These are phyloP conservation scores for Pachymerium ferrugineum DNA, from an alignment of 2,888 invertebrate genomes.

Conservation along the genomic window DNA sequence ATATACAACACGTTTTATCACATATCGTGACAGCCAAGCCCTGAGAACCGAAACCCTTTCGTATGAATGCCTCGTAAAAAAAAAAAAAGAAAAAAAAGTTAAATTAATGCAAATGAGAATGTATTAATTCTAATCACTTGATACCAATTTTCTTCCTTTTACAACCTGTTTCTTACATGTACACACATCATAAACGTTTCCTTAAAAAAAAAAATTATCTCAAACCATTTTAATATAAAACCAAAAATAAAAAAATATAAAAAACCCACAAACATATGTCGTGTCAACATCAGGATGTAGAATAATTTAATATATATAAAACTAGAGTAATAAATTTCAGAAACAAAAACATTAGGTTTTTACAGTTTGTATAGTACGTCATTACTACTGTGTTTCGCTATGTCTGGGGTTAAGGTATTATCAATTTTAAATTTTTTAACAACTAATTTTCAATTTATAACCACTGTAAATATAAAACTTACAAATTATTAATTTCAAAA, in stretches of 20 bases:
- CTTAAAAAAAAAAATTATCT: too few species aligned
- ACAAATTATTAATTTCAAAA: neutral
- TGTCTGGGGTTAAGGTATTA: neutral
- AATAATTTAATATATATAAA: too few species aligned
- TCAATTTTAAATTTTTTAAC: neutral
- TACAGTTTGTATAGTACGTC: too few species aligned
- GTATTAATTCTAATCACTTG: neutral
- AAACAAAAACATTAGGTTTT: neutral
- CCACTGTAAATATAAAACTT: neutral
- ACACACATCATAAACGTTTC: too few species aligned
- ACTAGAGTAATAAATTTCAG: neutral
- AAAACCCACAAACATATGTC: neutral
- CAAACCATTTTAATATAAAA: too few species aligned
- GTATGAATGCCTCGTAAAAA: neutral
- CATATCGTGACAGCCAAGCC: conserved; percentile 2
- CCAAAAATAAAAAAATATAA: too few species aligned
- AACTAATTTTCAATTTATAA: neutral
- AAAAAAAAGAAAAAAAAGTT: neutral
- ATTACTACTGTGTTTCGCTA: neutral
- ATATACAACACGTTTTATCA: neutral
- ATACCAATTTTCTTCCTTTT: neutral
- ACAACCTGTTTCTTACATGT: neutral
- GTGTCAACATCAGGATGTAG: neutral
- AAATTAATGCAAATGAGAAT: neutral
- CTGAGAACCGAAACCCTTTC: neutral